These are phyloP conservation scores for Caenorhabditis inopinata DNA, from an alignment of 1,140 invertebrate genomes.

Conservation along the genomic window DNA sequence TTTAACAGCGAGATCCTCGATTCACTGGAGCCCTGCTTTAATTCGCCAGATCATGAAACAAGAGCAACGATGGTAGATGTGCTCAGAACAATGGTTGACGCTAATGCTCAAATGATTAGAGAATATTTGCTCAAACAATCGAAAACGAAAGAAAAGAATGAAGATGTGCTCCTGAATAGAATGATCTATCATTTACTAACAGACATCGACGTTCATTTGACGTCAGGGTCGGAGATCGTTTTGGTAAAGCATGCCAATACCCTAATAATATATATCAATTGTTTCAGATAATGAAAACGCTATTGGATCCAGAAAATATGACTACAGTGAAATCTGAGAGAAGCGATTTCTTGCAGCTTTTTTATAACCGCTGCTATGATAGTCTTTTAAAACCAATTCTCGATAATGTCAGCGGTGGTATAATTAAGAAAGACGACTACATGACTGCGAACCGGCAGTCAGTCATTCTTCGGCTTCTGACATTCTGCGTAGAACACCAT, in stretches of 20 bases:
- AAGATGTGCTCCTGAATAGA: conserved; percentile 48
- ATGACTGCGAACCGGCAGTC: conserved; percentile 90
- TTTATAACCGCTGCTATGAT: conserved; percentile 97
- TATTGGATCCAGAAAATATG: conserved; percentile 99
- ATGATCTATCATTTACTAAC: neutral
- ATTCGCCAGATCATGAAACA: conserved; percentile 78
- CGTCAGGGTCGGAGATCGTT: neutral
- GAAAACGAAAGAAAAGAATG: conserved; percentile 42
- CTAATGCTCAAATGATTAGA: conserved; percentile 91
- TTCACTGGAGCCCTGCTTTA: conserved; percentile 77
- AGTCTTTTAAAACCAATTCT: conserved; percentile 57
- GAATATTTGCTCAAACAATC: conserved; percentile 76
- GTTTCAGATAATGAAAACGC: conserved; percentile 77
- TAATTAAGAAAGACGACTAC: conserved; percentile 77
- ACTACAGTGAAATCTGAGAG: conserved; percentile 82
- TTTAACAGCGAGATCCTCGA: conserved; percentile 87
- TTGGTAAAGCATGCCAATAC: neutral
- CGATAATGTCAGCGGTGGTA: conserved; percentile 57
- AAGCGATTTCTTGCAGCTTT: conserved; percentile 94
- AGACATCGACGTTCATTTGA: conserved; percentile 5
- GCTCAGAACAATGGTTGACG: conserved; percentile 84
- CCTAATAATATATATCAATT: neutral
- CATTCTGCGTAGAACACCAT: conserved; percentile 99
- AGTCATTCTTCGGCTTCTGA: conserved; percentile 88
- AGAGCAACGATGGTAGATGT: conserved; percentile 96